These are phyloP conservation scores for Verasper variegatus DNA, from an alignment of 2,113 vertebrate genomes.

Conservation along the genomic window DNA sequence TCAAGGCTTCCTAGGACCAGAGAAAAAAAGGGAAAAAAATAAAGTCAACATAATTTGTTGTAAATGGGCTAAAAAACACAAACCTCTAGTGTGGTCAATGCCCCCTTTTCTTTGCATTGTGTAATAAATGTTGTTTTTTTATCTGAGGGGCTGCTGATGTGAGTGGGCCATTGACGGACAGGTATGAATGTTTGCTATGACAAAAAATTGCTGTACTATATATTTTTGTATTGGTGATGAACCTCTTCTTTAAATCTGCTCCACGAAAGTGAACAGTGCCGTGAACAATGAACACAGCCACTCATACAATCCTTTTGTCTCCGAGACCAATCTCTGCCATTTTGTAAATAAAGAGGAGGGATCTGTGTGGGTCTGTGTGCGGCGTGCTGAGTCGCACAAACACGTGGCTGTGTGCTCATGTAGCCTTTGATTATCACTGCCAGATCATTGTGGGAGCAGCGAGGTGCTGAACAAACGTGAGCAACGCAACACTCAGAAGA, in stretches of 20 bases:
- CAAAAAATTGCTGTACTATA: constrained; percentile 74
- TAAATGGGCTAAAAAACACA: neutral
- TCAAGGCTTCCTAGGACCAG: neutral
- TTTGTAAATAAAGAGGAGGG: constrained; percentile 49
- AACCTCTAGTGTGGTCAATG: neutral
- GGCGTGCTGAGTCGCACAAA: neutral
- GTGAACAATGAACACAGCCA: constrained; percentile 27
- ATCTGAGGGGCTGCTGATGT: constrained; percentile 57
- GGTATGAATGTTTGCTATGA: constrained; percentile 78
- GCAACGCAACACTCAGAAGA: constrained; percentile 9
- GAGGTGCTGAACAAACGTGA: constrained; percentile 30
- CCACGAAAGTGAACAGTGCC: constrained; percentile 1
- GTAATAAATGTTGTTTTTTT: constrained; percentile 15
- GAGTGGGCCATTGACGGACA: constrained; percentile 65
- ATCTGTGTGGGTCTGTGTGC: constrained; percentile 10
- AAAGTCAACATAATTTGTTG: neutral
- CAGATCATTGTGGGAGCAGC: neutral
- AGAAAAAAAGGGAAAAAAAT: neutral
- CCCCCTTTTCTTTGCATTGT: constrained; percentile 21
- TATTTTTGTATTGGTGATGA: constrained; percentile 72
- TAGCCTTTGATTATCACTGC: constrained; percentile 3
- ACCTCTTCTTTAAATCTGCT: constrained; percentile 36
- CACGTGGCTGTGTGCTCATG: constrained; percentile 12
- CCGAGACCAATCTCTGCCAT: constrained; percentile 63
- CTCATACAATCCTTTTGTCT: constrained; percentile 16